These are phyloP conservation scores for Dryadula phaetusa DNA, from an alignment of 2,888 invertebrate genomes.

Conservation along the genomic window DNA sequence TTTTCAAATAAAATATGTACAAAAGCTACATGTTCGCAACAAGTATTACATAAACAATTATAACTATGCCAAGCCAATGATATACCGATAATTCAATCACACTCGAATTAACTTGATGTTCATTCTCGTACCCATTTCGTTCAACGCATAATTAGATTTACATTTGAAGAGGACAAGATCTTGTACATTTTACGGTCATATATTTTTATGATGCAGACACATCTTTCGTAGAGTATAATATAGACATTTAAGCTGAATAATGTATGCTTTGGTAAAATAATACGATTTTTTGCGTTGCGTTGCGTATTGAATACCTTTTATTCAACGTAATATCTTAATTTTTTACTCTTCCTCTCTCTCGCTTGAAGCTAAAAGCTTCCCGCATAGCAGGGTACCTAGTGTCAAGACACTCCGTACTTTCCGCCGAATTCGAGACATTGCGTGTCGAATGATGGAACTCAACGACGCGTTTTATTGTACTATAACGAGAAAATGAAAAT, in stretches of 20 bases:
- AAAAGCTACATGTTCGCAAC: no score
- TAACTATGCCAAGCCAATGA: background rate
- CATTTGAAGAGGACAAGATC: slow-evolving; percentile 38
- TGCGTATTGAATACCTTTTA: no score
- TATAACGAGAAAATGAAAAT: no score
- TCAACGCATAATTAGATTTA: slow-evolving; percentile 14
- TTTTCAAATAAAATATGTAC: background rate
- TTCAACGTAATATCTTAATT: no score
- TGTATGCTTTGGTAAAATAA: background rate
- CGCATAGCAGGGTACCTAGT: no score
- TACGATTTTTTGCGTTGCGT: no score
- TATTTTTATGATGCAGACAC: slow-evolving; percentile 42
- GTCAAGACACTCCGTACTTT: no score
- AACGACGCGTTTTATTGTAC: no score
- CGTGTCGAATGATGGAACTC: no score
- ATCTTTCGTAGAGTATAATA: background rate
- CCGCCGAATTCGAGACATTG: no score
- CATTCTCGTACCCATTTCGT: slow-evolving; percentile 4
- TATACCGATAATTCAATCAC: slow-evolving; percentile 8
- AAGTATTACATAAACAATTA: background rate
- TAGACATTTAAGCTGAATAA: background rate
- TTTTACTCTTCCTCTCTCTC: no score
- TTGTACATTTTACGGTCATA: slow-evolving; percentile 41
- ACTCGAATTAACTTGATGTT: background rate
- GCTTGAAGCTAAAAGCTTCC: no score